Base-by-base conservation (phyloP, 1,140 invertebrate genomes). In the Asbolus verrucosus region DNA sequence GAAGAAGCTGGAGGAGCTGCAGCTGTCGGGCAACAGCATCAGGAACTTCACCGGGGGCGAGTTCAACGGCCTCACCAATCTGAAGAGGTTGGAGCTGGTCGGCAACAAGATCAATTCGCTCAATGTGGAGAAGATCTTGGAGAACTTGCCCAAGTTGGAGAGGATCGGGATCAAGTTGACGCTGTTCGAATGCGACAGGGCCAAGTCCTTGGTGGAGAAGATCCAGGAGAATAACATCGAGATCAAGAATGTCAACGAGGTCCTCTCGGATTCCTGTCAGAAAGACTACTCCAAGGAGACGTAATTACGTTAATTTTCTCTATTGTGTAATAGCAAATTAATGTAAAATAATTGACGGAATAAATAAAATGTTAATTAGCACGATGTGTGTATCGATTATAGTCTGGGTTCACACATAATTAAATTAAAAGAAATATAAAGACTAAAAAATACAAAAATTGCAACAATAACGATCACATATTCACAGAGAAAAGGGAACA, bases 51-150 rank as follows among this genome's bases (percentile, higher is more conserved):
- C 61, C 6, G 61, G 61, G 0, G 61, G 61, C 0, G 61, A 63
- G 16, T 63, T 63, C n/a, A 27, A 63, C 13, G 61, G 61, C 1
- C 33, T 63, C 16, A 39, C 14, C 19, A 63, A 41, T 39, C 33
- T 63, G 9, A 63, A 63, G 18, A 14, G 39, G n/a, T 21, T 63
- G 36, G 61, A 63, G n/a, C 16, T 63, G 33, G 41, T 63, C 15
- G 61, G 61, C n/a, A 63, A 63, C 33, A 63, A 63, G 33, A 63
- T 63, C 13, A 39, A 63, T 63, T 63, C 61, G 33, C 18, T 63
- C 13, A 63, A 63, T 41, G 61, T 63, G 1, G 61, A 63, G 16
- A 16, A 13, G 36, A 63, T 63, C 21, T 41, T 63, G 61, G 61
- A 38, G 15, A 63, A 63, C 33, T 21, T 63, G 16, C 61, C 61